These are phyloP conservation scores for Amphiura filiformis DNA, from an alignment of 35 echinoderm and acorn worm species.

Conservation along the genomic window DNA sequence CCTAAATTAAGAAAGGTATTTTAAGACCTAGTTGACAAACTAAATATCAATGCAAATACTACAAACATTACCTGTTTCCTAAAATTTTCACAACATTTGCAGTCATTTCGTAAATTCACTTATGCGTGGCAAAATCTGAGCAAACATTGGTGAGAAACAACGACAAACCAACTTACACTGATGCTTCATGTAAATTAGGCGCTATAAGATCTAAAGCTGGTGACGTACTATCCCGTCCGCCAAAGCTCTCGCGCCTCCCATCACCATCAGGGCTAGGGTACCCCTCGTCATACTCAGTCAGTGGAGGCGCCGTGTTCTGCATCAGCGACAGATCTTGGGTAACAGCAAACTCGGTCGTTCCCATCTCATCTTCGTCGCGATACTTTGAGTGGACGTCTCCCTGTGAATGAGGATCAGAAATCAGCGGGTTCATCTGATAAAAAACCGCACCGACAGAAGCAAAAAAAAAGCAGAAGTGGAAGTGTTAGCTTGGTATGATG, in stretches of 20 bases:
- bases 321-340: slow-evolving; percentile 43
- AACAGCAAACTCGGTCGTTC: slow-evolving; percentile 58
- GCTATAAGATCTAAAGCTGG: slow-evolving; percentile 1
- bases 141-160: no score
- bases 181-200: slow-evolving; percentile 73
- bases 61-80: no score
- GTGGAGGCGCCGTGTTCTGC: not conserved
- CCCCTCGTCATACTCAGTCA: slow-evolving; percentile 38
- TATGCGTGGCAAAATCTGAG: no score
- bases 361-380: slow-evolving; percentile 41
- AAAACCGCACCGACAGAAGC: not conserved
- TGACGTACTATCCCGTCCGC: not conserved
- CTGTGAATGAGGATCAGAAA: slow-evolving; percentile 20
- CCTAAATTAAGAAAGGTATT: no score
- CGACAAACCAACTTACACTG: slow-evolving; percentile 95
- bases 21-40: no score
- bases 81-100: no score
- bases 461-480: not conserved
- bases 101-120: no score
- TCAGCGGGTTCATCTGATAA: slow-evolving; percentile 1
- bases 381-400: slow-evolving; percentile 55
- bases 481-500: not conserved
- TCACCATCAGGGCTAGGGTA: slow-evolving; percentile 47
- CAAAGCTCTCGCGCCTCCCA: slow-evolving; percentile 30
- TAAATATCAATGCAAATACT: no score